These are phyloP conservation scores for Araneus ventricosus DNA, from an alignment of 1,140 invertebrate species.

Conservation along the genomic window DNA sequence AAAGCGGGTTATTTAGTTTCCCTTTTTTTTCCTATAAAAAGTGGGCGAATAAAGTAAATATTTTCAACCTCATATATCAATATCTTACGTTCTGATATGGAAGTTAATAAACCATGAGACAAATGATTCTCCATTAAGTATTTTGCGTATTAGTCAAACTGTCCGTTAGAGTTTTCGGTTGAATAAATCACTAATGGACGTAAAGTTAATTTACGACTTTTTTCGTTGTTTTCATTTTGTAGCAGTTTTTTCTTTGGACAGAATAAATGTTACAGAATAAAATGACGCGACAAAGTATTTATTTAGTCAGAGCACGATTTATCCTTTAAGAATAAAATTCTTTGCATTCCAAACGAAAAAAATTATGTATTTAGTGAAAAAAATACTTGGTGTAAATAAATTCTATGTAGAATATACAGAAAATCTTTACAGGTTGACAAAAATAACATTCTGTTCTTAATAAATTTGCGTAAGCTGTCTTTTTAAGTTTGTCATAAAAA, in stretches of 20 bases:
- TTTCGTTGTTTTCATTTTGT: neutral
- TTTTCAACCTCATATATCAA: neutral
- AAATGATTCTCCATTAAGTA: neutral
- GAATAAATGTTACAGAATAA: neutral
- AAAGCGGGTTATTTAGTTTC: neutral
- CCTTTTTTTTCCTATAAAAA: neutral
- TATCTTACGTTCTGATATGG: neutral
- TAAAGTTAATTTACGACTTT: neutral
- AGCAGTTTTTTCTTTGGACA: neutral
- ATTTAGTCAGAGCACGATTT: neutral
- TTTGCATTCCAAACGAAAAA: too few relatives aligned
- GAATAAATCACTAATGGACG: conserved; percentile 6
- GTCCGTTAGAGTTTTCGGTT: neutral
- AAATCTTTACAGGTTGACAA: too few relatives aligned
- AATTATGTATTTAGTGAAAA: too few relatives aligned
- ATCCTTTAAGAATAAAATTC: too few relatives aligned
- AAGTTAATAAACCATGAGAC: neutral
- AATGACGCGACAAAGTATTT: neutral
- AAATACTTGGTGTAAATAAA: too few relatives aligned
- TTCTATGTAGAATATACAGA: too few relatives aligned
- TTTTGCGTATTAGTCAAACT: neutral
- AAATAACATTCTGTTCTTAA: too few relatives aligned
- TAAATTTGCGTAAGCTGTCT: too few relatives aligned
- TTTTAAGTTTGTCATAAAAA: too few relatives aligned
- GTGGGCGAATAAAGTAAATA: neutral